These are phyloP conservation scores for Chionoecetes opilio DNA, from an alignment of 1,140 invertebrate species.

Conservation along the genomic window DNA sequence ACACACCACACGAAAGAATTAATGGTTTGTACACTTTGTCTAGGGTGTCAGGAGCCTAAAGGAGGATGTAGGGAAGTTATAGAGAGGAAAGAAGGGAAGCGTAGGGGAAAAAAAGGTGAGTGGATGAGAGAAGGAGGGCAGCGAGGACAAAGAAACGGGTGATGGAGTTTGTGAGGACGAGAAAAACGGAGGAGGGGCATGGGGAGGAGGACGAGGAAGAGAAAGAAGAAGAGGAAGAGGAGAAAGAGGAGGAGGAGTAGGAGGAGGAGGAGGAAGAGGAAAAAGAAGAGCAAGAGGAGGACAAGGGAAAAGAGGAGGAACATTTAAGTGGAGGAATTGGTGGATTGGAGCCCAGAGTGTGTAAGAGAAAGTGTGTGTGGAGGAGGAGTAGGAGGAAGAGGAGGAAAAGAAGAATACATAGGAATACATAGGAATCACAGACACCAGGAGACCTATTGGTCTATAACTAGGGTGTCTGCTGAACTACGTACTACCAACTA, in stretches of 20 bases:
- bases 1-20: not conserved
- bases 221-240: not conserved
- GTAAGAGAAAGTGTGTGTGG: not conserved
- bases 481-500: no score
- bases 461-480: no score
- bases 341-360: no score
- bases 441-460: not conserved
- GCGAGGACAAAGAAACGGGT: no score
- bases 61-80: not conserved
- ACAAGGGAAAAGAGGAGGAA: not conserved
- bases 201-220: not conserved
- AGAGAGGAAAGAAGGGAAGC: not conserved
- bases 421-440: not conserved
- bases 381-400: not conserved
- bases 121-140: no score
- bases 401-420: not conserved
- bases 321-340: no score
- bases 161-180: no score
- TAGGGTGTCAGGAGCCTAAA: not conserved
- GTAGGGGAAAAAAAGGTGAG: no score
- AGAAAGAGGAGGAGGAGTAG: not conserved
- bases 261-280: not conserved
- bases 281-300: not conserved
- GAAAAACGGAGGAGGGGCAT: no score
- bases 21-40: not conserved